Percentiles rank a stretch among this genome's conserved stretches.
phyloP scores from a whole-genome alignment of 2,797 vertebrate species.

The Epinephelus malabaricus region DNA sequence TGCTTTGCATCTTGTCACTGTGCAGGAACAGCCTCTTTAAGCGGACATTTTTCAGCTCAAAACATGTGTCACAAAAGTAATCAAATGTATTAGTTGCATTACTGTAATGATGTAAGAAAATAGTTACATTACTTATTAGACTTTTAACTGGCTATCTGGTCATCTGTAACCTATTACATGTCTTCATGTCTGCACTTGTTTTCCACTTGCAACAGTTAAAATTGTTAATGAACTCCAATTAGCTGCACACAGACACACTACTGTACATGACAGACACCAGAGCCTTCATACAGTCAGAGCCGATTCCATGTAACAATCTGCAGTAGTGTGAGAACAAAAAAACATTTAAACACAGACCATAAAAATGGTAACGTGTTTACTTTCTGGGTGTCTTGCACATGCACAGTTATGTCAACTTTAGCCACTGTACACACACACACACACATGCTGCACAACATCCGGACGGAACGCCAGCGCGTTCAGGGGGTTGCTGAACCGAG shows the following conservation, averaged over 20 bases:
- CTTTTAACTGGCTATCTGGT: too few relatives aligned
- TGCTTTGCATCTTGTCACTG: too few relatives aligned
- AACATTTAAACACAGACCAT: background rate
- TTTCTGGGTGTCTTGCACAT: conserved; percentile 1
- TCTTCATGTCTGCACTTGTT: conserved; percentile 21
- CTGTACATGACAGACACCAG: background rate
- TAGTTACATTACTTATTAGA: too few relatives aligned
- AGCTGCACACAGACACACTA: background rate
- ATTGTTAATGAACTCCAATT: conserved; percentile 2
- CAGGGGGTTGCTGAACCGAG: background rate
- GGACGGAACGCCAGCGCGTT: conserved; percentile 10
- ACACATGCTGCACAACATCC: background rate
- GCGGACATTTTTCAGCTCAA: too few relatives aligned
- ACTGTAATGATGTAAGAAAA: too few relatives aligned
- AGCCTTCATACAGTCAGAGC: background rate
- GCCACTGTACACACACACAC: conserved; percentile 7
- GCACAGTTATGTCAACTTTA: conserved; percentile 3
- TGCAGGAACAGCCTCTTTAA: too few relatives aligned
- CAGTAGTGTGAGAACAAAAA: background rate
- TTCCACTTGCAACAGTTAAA: background rate
- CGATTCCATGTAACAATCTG: background rate
- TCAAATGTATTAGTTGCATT: too few relatives aligned
- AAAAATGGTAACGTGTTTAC: conserved; percentile 13
- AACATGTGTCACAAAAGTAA: too few relatives aligned
- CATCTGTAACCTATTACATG: too few relatives aligned